Evolutionary conservation across 2,888 invertebrate genomes (phyloP).

Genomic region (Plemyria rubiginata): DNA sequence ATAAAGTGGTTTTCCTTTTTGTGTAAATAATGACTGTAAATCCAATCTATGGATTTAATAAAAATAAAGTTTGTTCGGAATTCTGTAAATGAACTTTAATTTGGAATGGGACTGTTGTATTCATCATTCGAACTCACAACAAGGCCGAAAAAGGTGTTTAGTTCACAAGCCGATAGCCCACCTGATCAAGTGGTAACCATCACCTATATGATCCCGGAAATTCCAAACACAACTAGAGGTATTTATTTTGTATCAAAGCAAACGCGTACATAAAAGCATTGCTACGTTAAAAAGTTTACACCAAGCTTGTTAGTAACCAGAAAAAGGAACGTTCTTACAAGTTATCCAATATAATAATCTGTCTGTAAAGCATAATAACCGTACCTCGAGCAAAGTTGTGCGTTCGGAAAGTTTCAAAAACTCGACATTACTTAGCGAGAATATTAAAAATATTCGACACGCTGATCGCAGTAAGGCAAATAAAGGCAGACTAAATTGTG

Average conservation of each 20-base stretch:
- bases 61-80: too few relatives aligned
- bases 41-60: neutral
- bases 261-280: too few relatives aligned
- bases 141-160: too few relatives aligned
- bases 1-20: conserved; percentile 34
- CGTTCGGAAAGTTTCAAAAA: conserved; percentile 28
- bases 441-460: conserved; percentile 33
- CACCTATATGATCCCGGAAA: too few relatives aligned
- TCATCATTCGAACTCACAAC: too few relatives aligned
- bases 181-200: too few relatives aligned
- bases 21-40: conserved; percentile 22
- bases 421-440: conserved; percentile 32
- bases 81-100: too few relatives aligned
- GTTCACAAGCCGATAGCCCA: too few relatives aligned
- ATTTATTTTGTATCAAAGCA: too few relatives aligned
- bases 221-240: too few relatives aligned
- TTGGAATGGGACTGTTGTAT: too few relatives aligned
- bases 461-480: neutral
- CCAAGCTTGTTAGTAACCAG: neutral
- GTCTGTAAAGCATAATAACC: conserved; percentile 20
- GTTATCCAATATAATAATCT: conserved; percentile 28
- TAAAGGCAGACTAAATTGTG: too few relatives aligned
- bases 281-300: neutral
- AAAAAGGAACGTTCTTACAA: conserved; percentile 6
- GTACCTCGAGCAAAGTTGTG: conserved; percentile 27